Conservation (phyloP, 2,113 vertebrate species). For the Chionis minor region DNA sequence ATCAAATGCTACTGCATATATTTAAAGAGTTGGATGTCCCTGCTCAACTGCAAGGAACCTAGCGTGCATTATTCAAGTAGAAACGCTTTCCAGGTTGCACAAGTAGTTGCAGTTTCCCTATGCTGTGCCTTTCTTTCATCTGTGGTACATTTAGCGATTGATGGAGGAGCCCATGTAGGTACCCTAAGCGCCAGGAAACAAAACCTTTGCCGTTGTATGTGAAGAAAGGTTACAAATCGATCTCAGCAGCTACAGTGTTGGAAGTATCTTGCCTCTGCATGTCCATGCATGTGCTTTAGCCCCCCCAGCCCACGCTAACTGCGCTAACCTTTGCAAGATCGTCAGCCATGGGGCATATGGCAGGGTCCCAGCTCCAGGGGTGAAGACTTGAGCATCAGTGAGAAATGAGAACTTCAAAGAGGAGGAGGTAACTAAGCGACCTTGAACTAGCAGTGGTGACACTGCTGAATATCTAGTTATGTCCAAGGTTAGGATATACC, state of each 20-base stretch:
- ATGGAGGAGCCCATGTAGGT: not conserved
- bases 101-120: not conserved
- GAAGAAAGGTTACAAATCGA: not conserved
- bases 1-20: not conserved
- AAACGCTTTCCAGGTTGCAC: not conserved
- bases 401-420: not conserved
- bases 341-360: not conserved
- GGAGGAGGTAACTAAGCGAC: not conserved
- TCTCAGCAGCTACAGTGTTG: not conserved
- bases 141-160: not conserved
- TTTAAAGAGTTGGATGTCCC: not conserved
- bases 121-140: not conserved
- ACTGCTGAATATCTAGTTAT: not conserved
- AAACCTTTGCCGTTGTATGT: fast-evolving
- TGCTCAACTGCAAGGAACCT: not conserved
- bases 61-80: not conserved
- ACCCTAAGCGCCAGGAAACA: not conserved
- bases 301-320: not conserved
- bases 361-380: not conserved
- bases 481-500: not conserved
- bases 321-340: not conserved
- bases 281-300: not conserved
- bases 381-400: not conserved
- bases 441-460: not conserved
- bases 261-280: not conserved